phyloP scores from a whole-genome alignment of 2,113 vertebrate species.

The Pica pica region DNA sequence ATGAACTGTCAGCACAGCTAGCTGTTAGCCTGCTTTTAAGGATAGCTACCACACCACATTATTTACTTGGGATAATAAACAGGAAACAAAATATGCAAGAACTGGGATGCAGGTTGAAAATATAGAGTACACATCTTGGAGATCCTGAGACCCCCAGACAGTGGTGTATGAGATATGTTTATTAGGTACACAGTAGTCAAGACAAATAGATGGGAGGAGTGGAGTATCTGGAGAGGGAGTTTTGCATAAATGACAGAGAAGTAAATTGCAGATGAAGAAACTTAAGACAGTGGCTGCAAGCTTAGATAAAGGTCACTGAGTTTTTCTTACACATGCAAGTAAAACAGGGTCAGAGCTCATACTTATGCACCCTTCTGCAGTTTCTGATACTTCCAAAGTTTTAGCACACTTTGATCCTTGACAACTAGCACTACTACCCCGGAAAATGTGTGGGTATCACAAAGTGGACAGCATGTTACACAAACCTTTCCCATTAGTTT shows the following conservation, averaged over 20 bases:
- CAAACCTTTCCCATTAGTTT: not conserved
- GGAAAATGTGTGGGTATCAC: not conserved
- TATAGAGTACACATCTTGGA: not conserved
- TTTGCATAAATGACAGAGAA: not conserved
- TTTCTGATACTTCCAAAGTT: not conserved
- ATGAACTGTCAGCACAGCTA: not conserved
- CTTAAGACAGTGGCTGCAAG: not conserved
- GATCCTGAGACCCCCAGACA: not conserved
- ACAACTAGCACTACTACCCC: not conserved
- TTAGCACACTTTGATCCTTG: not conserved
- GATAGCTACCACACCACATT: not conserved
- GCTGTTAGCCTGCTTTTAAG: not conserved
- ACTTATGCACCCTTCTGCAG: not conserved
- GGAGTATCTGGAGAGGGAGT: not conserved
- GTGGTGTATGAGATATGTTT: not conserved
- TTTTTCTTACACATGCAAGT: not conserved
- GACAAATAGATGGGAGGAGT: not conserved
- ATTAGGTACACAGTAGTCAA: not conserved
- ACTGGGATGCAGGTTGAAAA: not conserved
- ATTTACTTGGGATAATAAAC: not conserved
- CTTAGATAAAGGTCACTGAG: constrained; percentile 22
- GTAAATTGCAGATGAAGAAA: not conserved
- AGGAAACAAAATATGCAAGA: not conserved
- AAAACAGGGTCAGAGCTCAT: not conserved
- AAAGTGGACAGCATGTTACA: not conserved